Evolutionary conservation across 2,113 vertebrate species (phyloP).

Genomic region (Eupsittula cactorum): DNA sequence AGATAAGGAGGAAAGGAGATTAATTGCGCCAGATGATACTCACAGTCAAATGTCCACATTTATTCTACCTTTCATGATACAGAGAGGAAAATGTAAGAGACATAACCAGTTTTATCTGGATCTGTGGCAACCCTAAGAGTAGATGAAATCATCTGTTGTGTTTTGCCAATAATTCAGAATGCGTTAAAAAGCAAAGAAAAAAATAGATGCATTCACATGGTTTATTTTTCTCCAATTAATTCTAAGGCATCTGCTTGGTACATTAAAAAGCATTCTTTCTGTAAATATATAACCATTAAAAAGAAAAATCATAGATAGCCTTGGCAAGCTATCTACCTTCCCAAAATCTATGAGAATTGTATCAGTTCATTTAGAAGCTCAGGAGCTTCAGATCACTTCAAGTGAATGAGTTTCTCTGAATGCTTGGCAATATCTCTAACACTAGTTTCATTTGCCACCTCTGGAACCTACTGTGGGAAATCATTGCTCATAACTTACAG

Average conservation of each 20-base stretch:
- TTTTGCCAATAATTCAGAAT: neutral
- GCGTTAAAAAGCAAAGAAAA: neutral
- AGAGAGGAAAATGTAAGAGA: neutral
- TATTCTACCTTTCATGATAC: neutral
- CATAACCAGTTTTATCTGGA: neutral
- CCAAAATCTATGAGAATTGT: neutral
- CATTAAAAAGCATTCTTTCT: neutral
- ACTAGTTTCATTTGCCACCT: neutral
- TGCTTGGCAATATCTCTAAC: neutral
- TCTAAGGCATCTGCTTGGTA: neutral
- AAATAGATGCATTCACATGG: neutral
- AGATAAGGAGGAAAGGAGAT: neutral
- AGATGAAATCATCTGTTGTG: neutral
- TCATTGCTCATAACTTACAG: neutral
- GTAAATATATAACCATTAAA: neutral
- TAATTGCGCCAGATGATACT: neutral
- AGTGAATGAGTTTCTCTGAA: neutral
- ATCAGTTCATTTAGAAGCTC: neutral
- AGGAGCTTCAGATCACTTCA: neutral
- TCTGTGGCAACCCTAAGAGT: neutral
- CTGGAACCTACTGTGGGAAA: neutral
- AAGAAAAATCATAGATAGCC: neutral
- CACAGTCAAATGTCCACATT: neutral
- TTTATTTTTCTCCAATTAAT: neutral
- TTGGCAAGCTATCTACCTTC: neutral